Conservation (phyloP, 1,140 invertebrate genomes). For the Drosophila lowei region DNA sequence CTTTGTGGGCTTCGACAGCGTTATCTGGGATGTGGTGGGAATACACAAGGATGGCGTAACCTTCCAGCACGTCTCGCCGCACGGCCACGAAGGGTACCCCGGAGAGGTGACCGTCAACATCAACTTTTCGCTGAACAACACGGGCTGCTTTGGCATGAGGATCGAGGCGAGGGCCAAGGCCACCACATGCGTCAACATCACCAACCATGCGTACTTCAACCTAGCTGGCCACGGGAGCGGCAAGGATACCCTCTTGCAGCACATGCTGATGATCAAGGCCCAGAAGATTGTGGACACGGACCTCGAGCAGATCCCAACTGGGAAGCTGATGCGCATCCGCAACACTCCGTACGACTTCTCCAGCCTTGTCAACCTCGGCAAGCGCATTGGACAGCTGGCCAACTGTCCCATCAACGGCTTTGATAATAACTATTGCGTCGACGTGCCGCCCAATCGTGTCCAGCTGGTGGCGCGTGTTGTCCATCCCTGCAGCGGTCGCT, state of each 20-base stretch:
- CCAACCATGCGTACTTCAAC: conserved; percentile 97
- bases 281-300: conserved; percentile 90
- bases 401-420: conserved; percentile 85
- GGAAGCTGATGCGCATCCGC: conserved; percentile 87
- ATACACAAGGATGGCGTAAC: conserved; percentile 80
- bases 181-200: conserved; percentile 93
- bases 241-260: conserved; percentile 87
- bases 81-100: conserved; percentile 95
- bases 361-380: conserved; percentile 84
- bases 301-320: conserved; percentile 90
- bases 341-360: conserved; percentile 89
- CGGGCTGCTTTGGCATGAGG: conserved; percentile 88
- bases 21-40: conserved; percentile 85
- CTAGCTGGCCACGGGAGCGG: conserved; percentile 89
- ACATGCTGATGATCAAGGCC: conserved; percentile 89
- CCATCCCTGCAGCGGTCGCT: conserved; percentile 89
- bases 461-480: conserved; percentile 84
- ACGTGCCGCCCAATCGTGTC: conserved; percentile 57
- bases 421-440: conserved; percentile 90
- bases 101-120: conserved; percentile 88
- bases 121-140: conserved; percentile 88
- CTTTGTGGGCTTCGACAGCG: conserved; percentile 92
- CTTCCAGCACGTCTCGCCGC: conserved; percentile 88
- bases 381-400: conserved; percentile 76
- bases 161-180: conserved; percentile 90